phyloP scores from a whole-genome alignment of 2,797 vertebrate genomes.

The Telmatherina bonti region DNA sequence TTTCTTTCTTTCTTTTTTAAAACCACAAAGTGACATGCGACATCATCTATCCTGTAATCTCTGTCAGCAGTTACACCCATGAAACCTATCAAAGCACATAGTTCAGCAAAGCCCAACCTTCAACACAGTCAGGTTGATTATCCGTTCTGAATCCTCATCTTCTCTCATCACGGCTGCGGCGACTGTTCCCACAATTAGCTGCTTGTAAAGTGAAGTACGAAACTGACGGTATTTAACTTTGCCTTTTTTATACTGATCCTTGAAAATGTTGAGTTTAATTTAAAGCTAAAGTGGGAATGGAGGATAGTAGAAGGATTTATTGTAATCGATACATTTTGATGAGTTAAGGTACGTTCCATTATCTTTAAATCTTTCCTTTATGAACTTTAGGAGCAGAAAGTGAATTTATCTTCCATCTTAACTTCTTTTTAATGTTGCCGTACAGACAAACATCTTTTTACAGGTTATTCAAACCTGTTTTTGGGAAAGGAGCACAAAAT shows the following conservation, averaged over 20 bases:
- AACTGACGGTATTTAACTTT: not conserved
- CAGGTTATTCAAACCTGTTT: not conserved
- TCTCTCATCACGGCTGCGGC: slow-evolving; percentile 2
- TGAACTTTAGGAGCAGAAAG: not conserved
- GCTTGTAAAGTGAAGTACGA: not conserved
- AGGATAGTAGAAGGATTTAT: not conserved
- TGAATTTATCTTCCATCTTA: not conserved
- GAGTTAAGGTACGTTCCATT: not conserved
- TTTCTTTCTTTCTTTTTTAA: slow-evolving; percentile 56
- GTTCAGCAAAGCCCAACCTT: slow-evolving; percentile 30
- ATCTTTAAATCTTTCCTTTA: not conserved
- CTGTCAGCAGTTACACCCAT: slow-evolving; percentile 84
- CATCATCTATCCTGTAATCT: slow-evolving; percentile 73
- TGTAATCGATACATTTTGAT: not conserved
- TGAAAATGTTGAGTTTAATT: not conserved
- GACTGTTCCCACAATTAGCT: not conserved
- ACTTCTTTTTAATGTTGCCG: not conserved
- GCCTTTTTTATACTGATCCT: not conserved
- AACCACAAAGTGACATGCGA: slow-evolving; percentile 77
- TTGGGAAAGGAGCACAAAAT: not conserved
- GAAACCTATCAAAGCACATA: slow-evolving; percentile 70
- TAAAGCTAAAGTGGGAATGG: not conserved
- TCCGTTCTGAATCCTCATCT: slow-evolving; percentile 11
- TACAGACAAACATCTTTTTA: not conserved
- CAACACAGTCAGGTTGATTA: slow-evolving; percentile 5